Conservation (phyloP, 2,888 invertebrate genomes). For the Ormia ochracea region DNA sequence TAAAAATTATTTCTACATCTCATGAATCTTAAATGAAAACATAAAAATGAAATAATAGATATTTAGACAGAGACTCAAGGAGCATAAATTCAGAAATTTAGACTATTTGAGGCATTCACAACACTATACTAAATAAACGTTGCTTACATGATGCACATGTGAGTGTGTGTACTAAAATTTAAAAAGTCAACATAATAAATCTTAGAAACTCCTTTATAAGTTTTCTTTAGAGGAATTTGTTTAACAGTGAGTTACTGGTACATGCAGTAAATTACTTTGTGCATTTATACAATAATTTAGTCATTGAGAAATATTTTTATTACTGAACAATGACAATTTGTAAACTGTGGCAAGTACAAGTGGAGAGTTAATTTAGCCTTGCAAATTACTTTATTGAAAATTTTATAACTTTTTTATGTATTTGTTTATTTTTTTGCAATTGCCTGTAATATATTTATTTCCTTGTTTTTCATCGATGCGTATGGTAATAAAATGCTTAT, state of each 20-base stretch:
- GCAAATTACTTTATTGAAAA: background rate
- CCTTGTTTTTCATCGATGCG: constrained; percentile 43
- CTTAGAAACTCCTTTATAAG: too few relatives aligned
- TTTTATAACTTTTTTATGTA: constrained; percentile 7
- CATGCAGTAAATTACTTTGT: too few relatives aligned
- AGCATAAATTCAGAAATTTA: background rate
- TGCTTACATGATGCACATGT: too few relatives aligned
- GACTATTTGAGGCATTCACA: too few relatives aligned
- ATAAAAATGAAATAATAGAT: background rate
- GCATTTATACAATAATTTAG: too few relatives aligned
- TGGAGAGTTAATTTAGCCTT: background rate
- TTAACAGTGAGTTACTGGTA: too few relatives aligned
- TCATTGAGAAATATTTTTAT: too few relatives aligned
- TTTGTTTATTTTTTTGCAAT: background rate
- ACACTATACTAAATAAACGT: too few relatives aligned
- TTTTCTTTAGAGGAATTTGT: too few relatives aligned
- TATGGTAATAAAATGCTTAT: constrained; percentile 48
- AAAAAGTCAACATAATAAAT: too few relatives aligned
- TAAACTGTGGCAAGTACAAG: background rate
- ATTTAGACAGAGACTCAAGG: background rate
- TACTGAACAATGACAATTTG: background rate
- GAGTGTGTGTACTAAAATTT: too few relatives aligned
- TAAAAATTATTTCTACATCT: constrained; percentile 27
- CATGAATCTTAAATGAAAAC: background rate
- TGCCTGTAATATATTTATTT: constrained; percentile 14